Conservation (phyloP, 2,113 vertebrate genomes). For the Asarcornis scutulata region DNA sequence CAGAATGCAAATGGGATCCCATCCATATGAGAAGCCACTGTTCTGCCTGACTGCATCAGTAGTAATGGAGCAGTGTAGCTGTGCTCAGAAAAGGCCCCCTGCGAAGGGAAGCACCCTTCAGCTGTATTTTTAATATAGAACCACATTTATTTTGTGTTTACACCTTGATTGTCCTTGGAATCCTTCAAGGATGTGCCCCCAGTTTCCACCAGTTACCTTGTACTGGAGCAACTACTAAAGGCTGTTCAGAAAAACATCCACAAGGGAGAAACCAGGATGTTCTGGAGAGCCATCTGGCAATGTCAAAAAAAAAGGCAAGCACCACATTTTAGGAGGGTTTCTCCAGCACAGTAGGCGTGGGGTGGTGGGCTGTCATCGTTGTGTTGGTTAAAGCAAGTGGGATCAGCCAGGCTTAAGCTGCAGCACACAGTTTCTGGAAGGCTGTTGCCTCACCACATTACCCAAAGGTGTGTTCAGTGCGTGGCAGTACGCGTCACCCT, state of each 20-base stretch:
- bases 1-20: constrained; percentile 7
- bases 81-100: background rate
- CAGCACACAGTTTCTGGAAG: background rate
- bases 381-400: background rate
- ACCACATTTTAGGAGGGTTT: background rate
- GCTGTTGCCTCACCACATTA: background rate
- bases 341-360: background rate
- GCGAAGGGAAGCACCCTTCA: rapidly evolving
- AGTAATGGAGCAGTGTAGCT: background rate
- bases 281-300: background rate
- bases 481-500: constrained; percentile 16
- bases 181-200: background rate
- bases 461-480: background rate
- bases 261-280: background rate
- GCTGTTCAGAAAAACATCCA: background rate
- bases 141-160: background rate
- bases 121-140: background rate
- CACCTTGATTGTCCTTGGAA: background rate
- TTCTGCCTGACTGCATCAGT: background rate
- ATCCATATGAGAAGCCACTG: background rate
- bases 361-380: background rate
- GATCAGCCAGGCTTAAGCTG: background rate
- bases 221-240: background rate
- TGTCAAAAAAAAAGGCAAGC: background rate
- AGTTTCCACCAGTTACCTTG: background rate